Conservation (phyloP, 2,888 invertebrate species). For the Saturnia pavonia region DNA sequence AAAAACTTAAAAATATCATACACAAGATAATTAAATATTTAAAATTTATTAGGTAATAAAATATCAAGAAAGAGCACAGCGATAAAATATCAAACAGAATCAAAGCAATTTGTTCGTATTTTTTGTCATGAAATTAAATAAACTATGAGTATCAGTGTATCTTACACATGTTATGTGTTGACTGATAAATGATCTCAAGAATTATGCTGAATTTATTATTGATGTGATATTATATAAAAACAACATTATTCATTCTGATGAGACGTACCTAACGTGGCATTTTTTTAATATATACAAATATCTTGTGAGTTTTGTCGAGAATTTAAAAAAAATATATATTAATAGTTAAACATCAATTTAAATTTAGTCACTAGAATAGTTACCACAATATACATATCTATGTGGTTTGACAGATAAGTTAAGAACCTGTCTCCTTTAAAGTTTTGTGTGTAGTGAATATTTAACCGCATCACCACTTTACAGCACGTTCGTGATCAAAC, state of each 20-base stretch:
- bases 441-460: too few relatives aligned
- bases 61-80: not conserved
- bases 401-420: too few relatives aligned
- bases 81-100: conserved; percentile 20
- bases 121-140: conserved; percentile 7
- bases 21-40: conserved; percentile 11
- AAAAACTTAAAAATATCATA: conserved; percentile 15
- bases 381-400: too few relatives aligned
- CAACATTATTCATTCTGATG: not conserved
- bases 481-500: too few relatives aligned
- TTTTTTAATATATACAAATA: not conserved
- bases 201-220: not conserved
- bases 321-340: too few relatives aligned
- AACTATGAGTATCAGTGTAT: not conserved
- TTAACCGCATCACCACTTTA: too few relatives aligned
- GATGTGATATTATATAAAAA: not conserved
- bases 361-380: too few relatives aligned
- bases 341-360: too few relatives aligned
- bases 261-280: not conserved
- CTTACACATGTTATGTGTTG: not conserved
- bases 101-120: conserved; percentile 16
- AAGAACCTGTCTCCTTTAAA: too few relatives aligned
- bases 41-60: conserved; percentile 19
- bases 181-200: conserved; percentile 1
- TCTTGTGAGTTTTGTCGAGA: not conserved